These are phyloP conservation scores for Desmophyllum pertusum DNA, from an alignment of 92 coral and sea anemone species.

Conservation along the genomic window DNA sequence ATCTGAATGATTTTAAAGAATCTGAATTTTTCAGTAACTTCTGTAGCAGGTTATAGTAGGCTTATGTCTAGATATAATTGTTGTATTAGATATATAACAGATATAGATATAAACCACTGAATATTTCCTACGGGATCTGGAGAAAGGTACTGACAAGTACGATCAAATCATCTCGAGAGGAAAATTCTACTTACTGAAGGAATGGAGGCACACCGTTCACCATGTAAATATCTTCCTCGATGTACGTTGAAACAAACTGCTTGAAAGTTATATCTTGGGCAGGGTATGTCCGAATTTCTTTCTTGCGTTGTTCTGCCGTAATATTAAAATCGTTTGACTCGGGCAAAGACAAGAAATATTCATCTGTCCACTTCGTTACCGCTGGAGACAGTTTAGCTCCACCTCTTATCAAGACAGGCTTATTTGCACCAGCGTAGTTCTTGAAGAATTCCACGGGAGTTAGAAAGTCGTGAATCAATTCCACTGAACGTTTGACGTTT, in stretches of 20 bases:
- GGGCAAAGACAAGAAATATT: slow-evolving; percentile 74
- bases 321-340: slow-evolving; percentile 68
- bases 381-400: slow-evolving; percentile 95
- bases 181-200: slow-evolving; percentile 78
- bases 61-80: too few relatives aligned
- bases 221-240: slow-evolving; percentile 85
- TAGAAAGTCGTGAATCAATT: slow-evolving; percentile 67
- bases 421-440: slow-evolving; percentile 67
- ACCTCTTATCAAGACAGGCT: slow-evolving; percentile 84
- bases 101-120: too few relatives aligned
- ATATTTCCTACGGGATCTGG: too few relatives aligned
- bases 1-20: too few relatives aligned
- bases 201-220: slow-evolving; percentile 93
- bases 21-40: too few relatives aligned
- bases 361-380: slow-evolving; percentile 83
- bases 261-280: slow-evolving; percentile 66
- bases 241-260: slow-evolving; percentile 79
- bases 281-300: slow-evolving; percentile 87
- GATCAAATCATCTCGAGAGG: background rate
- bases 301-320: slow-evolving; percentile 89
- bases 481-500: slow-evolving; percentile 61
- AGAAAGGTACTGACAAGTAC: background rate
- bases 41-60: too few relatives aligned
- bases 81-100: too few relatives aligned
- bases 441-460: slow-evolving; percentile 79